Evolutionary conservation across 2,797 vertebrate genomes (phyloP), one percentile per base, ranked within the genome.

Genomic region (Anguilla pacifica): DNA sequence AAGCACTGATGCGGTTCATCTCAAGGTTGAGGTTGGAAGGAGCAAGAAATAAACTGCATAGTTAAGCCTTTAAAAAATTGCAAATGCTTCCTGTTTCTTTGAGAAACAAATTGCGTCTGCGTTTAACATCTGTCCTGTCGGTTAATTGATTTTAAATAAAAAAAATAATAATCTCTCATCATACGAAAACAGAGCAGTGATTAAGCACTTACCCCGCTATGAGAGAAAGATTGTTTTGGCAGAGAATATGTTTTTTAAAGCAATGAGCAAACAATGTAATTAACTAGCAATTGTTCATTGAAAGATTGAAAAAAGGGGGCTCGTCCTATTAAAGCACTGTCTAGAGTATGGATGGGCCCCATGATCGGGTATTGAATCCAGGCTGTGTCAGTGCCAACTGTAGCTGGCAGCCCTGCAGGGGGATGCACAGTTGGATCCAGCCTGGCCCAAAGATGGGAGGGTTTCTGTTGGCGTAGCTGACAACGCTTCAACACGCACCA

Each of bases 21-120:
- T 85, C 28, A 64, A 61, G 35, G 84, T 64, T 35, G 39, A 61
- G 84, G 84, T 31, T 19, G 64, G 11, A 83, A 84, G 31, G 31
- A 10, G n/a, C 83, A 59, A 57, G 53, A 84, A 31, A 59, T 46
- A 31, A 17, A 28, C 11, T 7, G 2, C 7, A 5, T 22, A 83
- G 6, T 81, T 81, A n/a, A 31, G n/a, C 13, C 28, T 35, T 46
- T 84, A 5, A 84, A 57, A 46, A 46, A 9, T 17, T 28, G 3
- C 11, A 61, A 39, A 84, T 17, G 31, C 22, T 39, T 35, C 28
- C 59, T 10, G 17, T 35, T 31, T 31, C 31, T 35, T 19, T 84
- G 25, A 31, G 22, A 59, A 39, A 53, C 49, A 51, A 31, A 35
- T 17, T 6, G 3, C 28, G 4, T 22, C 46, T 55, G 22, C 11